Conservation (phyloP, 2,888 invertebrate species). For the Oeneis ivallda region DNA sequence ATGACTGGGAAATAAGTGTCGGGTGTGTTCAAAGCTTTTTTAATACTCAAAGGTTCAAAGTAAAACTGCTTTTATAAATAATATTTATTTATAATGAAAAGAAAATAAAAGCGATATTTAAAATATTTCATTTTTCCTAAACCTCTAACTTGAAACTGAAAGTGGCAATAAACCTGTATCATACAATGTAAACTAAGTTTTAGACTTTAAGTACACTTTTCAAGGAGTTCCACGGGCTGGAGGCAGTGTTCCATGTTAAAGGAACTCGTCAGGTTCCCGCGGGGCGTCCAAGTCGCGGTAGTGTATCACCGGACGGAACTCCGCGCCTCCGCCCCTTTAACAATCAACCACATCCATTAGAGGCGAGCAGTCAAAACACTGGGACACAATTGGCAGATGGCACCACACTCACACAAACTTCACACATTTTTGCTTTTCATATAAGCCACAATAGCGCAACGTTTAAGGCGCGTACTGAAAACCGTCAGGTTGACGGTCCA, state of each 20-base stretch:
- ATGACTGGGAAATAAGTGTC: not conserved
- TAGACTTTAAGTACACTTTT: slow-evolving; percentile 35
- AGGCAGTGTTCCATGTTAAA: slow-evolving; percentile 71
- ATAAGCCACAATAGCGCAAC: not conserved
- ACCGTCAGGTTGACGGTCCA: too few species aligned
- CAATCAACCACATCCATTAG: slow-evolving; percentile 60
- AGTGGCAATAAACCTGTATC: not conserved
- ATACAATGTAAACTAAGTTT: slow-evolving; percentile 12
- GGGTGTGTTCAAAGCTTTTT: slow-evolving; percentile 10
- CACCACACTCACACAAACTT: slow-evolving; percentile 25
- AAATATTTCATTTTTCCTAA: slow-evolving; percentile 11
- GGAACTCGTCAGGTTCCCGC: slow-evolving; percentile 93
- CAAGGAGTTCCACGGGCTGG: slow-evolving; percentile 50
- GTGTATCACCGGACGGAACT: slow-evolving; percentile 94
- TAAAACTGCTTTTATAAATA: slow-evolving; percentile 28
- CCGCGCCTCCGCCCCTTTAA: slow-evolving; percentile 88
- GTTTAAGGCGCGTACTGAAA: not conserved
- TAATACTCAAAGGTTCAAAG: too few species aligned
- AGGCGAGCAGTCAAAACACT: slow-evolving; percentile 15
- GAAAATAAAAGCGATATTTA: slow-evolving; percentile 12
- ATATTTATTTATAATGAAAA: slow-evolving; percentile 21
- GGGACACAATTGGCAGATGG: slow-evolving; percentile 24
- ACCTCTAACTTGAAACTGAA: not conserved
- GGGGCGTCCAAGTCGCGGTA: slow-evolving; percentile 97
- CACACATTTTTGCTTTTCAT: slow-evolving; percentile 4